Evolutionary conservation across 2,888 invertebrate species (phyloP), one percentile per base, ranked within the genome.

Genomic region (Polyommatus iphigenia): DNA sequence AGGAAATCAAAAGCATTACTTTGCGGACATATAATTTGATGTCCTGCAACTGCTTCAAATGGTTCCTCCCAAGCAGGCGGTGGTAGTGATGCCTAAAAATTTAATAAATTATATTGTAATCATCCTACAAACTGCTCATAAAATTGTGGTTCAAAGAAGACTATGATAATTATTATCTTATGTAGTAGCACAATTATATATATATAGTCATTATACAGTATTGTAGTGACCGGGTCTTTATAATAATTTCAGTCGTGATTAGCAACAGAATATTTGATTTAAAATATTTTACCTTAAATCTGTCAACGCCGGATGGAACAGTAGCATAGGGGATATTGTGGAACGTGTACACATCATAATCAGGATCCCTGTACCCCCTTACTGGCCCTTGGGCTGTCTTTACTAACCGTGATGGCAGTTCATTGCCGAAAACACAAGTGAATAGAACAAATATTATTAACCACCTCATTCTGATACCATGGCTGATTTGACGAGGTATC

Each of bases 291-390:
- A 85, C 86, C 83, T 85, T 86, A 77, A 81, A 86, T 79, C 79
- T 84, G 41, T 85, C 36, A 0, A 18, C 29, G 20, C 85, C 85
- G 0, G 84, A 84, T 0, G 86, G 85, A 5, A 82, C 83, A 0
- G 82, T 84, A 0, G 86, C 86, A 77, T 86, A 86, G 0, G 86
- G 87, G 13, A 75, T 85, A 84, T 15, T 81, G 50, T 20, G 85
- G 54, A 13, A 83, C 83, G 0, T 8, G 13, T 0, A 81, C 78
- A 78, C 87, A 85, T 71, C 71, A 18, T 32, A 36, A 32, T 71
- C 71, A 18, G 29, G 32, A 41, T 72, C 41, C 46, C 41, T 72
- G 41, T 72, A 72, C 0, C 72, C 72, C 18, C 7, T 7, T 7
- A 46, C 41, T 8, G 72, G 72, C 7, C 72, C 72, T 41, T 72